A percentile compares a stretch with the other conserved stretches of the same genome.
These are phyloP conservation scores for Leuctra nigra DNA, from an alignment of 2,888 invertebrate genomes.

Conservation along the genomic window DNA sequence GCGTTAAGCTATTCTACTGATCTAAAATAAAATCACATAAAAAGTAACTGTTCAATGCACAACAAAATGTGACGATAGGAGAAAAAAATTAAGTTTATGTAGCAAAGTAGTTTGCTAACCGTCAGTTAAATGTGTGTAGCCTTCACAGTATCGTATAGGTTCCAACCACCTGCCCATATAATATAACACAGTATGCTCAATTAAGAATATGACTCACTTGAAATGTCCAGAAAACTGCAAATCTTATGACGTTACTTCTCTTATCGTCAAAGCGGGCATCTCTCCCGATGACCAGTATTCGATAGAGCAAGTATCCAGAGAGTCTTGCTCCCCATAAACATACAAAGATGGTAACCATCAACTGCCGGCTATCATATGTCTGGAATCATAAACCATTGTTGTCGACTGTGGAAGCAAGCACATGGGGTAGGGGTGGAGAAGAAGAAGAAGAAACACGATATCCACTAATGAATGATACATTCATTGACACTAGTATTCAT, in stretches of 20 bases:
- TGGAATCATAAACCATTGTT: conserved; percentile 36
- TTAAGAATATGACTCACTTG: conserved; percentile 49
- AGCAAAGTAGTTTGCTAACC: no score
- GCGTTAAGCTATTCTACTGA: no score
- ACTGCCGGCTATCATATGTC: conserved; percentile 79
- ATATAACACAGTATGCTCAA: background rate
- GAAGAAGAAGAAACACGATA: background rate
- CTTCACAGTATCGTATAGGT: no score
- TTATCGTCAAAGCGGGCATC: conserved; percentile 89
- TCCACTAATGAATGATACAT: no score
- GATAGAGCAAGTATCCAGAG: conserved; percentile 81
- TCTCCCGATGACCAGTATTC: conserved; percentile 83
- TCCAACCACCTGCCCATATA: no score
- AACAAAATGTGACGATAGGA: no score
- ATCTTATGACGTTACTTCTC: conserved; percentile 75
- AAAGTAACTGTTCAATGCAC: no score
- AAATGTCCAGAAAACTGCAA: conserved; percentile 91
- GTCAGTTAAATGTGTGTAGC: no score
- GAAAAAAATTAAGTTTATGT: no score
- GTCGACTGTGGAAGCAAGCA: conserved; percentile 1
- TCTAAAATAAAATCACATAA: no score
- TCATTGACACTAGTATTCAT: no score
- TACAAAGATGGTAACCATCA: conserved; percentile 85
- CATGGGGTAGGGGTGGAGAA: background rate
- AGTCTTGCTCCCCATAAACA: conserved; percentile 82